Evolutionary conservation across 2,888 invertebrate species (phyloP).

Genomic region (Temnothorax ravouxi): DNA sequence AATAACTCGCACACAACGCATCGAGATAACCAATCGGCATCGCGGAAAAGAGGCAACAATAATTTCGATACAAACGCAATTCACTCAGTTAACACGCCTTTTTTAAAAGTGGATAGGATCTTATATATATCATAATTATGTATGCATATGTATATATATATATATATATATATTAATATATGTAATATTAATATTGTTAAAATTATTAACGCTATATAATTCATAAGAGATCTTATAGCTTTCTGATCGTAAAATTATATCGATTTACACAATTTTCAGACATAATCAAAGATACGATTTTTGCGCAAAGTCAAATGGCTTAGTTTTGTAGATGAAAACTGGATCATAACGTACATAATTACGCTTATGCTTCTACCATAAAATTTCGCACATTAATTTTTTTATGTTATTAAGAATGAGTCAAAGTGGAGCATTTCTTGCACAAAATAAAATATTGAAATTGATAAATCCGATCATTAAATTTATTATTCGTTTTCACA

Average conservation of each 20-base stretch:
- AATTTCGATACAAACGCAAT: too few species aligned
- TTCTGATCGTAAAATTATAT: neutral
- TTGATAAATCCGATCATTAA: neutral
- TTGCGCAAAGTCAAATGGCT: neutral
- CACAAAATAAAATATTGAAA: neutral
- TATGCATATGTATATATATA: too few species aligned
- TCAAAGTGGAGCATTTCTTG: neutral
- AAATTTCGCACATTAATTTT: neutral
- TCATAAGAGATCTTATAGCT: neutral
- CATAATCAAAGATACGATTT: neutral
- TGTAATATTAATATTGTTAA: neutral
- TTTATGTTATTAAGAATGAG: neutral
- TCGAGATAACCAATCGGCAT: too few species aligned
- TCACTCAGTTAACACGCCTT: too few species aligned
- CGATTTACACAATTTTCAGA: neutral
- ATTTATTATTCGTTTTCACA: neutral
- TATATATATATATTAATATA: neutral
- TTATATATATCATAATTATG: too few species aligned
- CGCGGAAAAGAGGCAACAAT: too few species aligned
- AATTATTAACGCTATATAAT: neutral
- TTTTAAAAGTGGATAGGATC: too few species aligned
- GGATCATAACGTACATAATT: neutral
- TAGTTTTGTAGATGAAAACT: neutral
- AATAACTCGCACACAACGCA: too few species aligned
- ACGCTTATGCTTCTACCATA: neutral